Base-by-base conservation (phyloP, 2,113 vertebrate genomes). In the Cephalopterus ornatus region DNA sequence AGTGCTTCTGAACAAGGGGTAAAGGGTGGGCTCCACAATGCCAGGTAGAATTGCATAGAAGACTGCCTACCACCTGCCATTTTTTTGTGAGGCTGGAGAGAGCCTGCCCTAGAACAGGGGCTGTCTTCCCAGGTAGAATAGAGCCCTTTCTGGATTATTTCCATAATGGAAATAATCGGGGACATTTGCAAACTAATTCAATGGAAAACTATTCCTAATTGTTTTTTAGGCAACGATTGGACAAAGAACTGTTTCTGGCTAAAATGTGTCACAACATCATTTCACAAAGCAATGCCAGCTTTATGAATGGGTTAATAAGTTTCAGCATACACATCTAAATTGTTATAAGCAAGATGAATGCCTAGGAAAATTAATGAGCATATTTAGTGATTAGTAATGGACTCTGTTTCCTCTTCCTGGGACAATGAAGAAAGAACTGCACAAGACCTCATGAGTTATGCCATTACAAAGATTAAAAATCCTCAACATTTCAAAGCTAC, bases 301-400 rank as follows among this genome's bases (percentile, higher is more conserved):
- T 90, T 88, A 78, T 67, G 68, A 93, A 83, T 52, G 61, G 50
- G 33, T 84, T 90, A 80, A 8, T 88, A 82, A 85, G 85, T 85
- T 78, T 65, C 78, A 46, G 22, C 5, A 6, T 30, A 63, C 39
- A 56, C 35, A 88, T 49, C 32, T 47, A 39, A 81, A 90, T 84
- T 32, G 13, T 74, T 90, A 78, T n/a, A 77, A 94, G 53, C 47
- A 92, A 92, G 78, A 92, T 33, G 28, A 92, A 92, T 63, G 63
- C 47, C 35, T 71, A 76, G 53, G 49, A 83, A 92, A 87, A 90
- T 93, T 77, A 92, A 94, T 68, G 79, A 96, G 68, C 68, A 52
- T 84, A 85, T 93, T 95, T 82, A 90, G 41, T 53, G n/a, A 78
- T 61, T 86, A 39, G 78, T 70, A 88, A 92, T 63, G 71, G 46